phyloP scores from a whole-genome alignment of 2,888 invertebrate genomes.

The Drosophila parthenogenetica region DNA sequence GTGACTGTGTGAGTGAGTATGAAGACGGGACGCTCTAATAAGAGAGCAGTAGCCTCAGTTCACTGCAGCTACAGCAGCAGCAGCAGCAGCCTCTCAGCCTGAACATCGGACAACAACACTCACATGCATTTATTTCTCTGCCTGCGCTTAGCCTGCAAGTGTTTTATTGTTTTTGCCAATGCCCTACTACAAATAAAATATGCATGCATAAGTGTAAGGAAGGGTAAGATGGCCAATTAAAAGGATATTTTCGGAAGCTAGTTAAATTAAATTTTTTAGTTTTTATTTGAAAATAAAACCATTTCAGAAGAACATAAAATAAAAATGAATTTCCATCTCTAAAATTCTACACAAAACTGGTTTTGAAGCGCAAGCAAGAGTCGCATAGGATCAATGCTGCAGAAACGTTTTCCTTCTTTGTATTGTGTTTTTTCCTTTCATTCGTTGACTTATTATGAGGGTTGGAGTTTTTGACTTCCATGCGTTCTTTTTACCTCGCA shows the following conservation, averaged over 20 bases:
- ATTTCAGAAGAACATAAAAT: not conserved
- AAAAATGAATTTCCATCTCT: not conserved
- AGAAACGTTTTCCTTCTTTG: constrained; percentile 53
- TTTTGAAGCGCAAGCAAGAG: constrained; percentile 46
- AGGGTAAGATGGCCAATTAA: not conserved
- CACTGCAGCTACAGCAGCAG: constrained; percentile 38
- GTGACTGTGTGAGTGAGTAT: constrained; percentile 44
- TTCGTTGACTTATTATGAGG: constrained; percentile 76
- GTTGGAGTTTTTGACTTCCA: constrained; percentile 75
- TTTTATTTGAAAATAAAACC: not conserved
- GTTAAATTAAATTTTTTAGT: not conserved
- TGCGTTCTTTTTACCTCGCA: constrained; percentile 61
- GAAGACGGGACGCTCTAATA: constrained; percentile 60
- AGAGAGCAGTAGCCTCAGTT: constrained; percentile 67
- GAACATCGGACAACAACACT: constrained; percentile 46
- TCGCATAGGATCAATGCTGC: constrained; percentile 41
- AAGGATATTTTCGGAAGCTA: not conserved
- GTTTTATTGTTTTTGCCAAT: constrained; percentile 53
- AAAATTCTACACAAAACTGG: constrained; percentile 33
- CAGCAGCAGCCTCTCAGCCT: constrained; percentile 41
- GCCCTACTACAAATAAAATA: constrained; percentile 40
- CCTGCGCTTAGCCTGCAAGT: constrained; percentile 54
- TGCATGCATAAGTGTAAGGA: not conserved
- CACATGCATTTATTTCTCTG: constrained; percentile 56
- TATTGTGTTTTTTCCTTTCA: constrained; percentile 63